Percentiles rank a stretch among this genome's conserved stretches.
phyloP scores from a whole-genome alignment of 1,140 invertebrate species.

The Epicauta chinensis region DNA sequence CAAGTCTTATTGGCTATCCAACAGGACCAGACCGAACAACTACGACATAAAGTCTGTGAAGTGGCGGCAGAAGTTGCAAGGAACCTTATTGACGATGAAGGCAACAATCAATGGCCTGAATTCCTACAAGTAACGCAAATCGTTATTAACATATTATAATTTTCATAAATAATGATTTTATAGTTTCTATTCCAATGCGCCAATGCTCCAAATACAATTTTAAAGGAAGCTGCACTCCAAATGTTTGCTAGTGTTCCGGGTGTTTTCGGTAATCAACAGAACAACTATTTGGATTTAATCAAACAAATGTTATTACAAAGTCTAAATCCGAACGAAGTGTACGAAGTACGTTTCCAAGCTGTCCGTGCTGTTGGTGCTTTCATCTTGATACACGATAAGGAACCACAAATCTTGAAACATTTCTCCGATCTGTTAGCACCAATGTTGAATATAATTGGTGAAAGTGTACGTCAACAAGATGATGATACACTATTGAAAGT shows the following conservation, averaged over 20 bases:
- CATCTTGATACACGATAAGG: conserved; percentile 84
- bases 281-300: conserved; percentile 85
- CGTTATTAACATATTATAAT: background rate
- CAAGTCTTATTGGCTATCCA: conserved; percentile 79
- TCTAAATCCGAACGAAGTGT: conserved; percentile 61
- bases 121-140: conserved; percentile 64
- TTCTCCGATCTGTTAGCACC: conserved; percentile 78
- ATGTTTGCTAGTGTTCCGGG: conserved; percentile 95
- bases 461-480: conserved; percentile 75
- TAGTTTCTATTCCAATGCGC: conserved; percentile 91
- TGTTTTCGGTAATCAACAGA: conserved; percentile 94
- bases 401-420: conserved; percentile 77
- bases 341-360: conserved; percentile 72
- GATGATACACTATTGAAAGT: conserved; percentile 88
- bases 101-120: conserved; percentile 95
- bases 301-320: conserved; percentile 89
- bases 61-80: conserved; percentile 89
- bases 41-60: conserved; percentile 91
- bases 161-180: conserved; percentile 6
- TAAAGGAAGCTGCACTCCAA: conserved; percentile 90
- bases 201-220: conserved; percentile 66
- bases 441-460: conserved; percentile 61
- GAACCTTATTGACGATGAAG: conserved; percentile 94
- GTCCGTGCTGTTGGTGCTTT: conserved; percentile 84
- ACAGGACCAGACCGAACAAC: conserved; percentile 67